Conservation (phyloP, 2,797 vertebrate species). For the Loris lydekkerianus region DNA sequence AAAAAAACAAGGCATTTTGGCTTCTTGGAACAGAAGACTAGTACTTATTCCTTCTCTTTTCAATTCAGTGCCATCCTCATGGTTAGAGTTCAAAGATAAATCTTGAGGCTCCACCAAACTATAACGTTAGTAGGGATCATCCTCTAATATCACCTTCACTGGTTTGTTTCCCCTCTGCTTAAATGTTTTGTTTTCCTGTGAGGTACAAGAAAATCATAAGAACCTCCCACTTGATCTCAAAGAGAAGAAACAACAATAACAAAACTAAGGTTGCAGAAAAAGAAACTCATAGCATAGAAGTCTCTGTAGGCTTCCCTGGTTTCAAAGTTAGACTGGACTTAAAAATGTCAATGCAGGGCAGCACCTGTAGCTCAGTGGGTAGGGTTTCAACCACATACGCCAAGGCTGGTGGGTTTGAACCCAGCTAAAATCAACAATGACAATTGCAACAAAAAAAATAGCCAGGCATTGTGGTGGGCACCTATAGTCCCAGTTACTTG, state of each 20-base stretch:
- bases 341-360: background rate
- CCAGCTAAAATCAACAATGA: too few relatives aligned
- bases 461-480: too few relatives aligned
- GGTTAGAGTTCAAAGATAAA: background rate
- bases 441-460: too few relatives aligned
- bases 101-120: background rate
- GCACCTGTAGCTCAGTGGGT: too few relatives aligned
- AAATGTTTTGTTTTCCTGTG: background rate
- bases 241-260: background rate
- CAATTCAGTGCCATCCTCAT: background rate
- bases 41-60: background rate
- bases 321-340: background rate
- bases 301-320: background rate
- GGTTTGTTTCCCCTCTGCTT: background rate
- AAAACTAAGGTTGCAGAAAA: slow-evolving; percentile 11
- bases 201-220: slow-evolving; percentile 30
- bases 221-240: slow-evolving; percentile 32
- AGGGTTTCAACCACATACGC: too few relatives aligned
- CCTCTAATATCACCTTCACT: background rate
- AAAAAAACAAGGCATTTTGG: background rate
- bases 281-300: background rate
- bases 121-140: background rate
- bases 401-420: too few relatives aligned
- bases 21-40: background rate
- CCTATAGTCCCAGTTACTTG: too few relatives aligned